These are phyloP conservation scores for Thalassoma bifasciatum DNA, from an alignment of 2,113 vertebrate genomes.

Conservation along the genomic window DNA sequence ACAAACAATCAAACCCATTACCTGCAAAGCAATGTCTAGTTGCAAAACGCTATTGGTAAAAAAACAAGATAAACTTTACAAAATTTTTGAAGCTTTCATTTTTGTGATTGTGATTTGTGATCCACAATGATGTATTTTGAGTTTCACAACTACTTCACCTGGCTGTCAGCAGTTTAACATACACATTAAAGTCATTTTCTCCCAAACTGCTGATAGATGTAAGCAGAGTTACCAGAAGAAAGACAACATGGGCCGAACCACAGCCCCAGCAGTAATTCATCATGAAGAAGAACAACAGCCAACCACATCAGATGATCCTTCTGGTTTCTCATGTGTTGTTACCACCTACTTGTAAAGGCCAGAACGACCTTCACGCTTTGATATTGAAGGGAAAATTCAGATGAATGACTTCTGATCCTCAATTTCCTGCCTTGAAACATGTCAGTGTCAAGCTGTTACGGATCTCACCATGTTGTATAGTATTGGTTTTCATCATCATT, in stretches of 20 bases:
- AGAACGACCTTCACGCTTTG: constrained; percentile 50
- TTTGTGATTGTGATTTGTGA: no score
- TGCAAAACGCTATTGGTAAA: no score
- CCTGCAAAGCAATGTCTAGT: no score
- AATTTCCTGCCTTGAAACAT: constrained; percentile 41
- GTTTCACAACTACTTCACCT: neutral
- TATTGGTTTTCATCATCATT: constrained; percentile 48
- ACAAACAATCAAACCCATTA: no score
- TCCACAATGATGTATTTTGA: no score
- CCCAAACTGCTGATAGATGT: neutral
- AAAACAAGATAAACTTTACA: no score
- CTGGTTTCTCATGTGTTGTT: constrained; percentile 4
- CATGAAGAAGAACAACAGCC: neutral
- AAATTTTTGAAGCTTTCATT: no score
- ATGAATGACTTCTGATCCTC: constrained; percentile 60
- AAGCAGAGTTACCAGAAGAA: neutral
- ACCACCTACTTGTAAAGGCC: constrained; percentile 5
- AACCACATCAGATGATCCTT: neutral
- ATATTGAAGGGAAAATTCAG: constrained; percentile 26
- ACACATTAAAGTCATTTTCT: neutral
- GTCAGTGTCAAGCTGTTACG: constrained; percentile 14
- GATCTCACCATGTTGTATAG: constrained; percentile 5
- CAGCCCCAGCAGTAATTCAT: neutral
- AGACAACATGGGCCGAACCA: neutral
- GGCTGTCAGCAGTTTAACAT: neutral